Percentiles rank a stretch among this genome's conserved stretches.
These are phyloP conservation scores for Pheosia gnoma DNA, from an alignment of 2,888 invertebrate genomes.

Conservation along the genomic window DNA sequence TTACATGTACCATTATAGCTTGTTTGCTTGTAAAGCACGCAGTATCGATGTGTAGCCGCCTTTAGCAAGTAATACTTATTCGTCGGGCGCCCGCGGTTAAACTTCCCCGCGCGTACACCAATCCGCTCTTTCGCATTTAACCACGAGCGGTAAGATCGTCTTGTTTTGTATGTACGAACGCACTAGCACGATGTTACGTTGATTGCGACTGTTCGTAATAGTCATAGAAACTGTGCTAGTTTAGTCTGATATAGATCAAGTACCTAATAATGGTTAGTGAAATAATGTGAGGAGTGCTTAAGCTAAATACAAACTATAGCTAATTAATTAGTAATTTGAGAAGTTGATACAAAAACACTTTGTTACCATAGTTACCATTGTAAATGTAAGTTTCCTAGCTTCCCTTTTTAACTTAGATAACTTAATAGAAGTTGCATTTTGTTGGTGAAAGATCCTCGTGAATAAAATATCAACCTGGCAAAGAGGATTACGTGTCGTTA, in stretches of 20 bases:
- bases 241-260: background rate
- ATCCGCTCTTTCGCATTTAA: constrained; percentile 77
- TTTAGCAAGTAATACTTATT: constrained; percentile 56
- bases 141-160: constrained; percentile 61
- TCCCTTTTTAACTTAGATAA: background rate
- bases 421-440: background rate
- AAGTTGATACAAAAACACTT: too few species aligned
- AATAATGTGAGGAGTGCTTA: too few species aligned
- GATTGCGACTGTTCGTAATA: constrained; percentile 17
- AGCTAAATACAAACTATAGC: too few species aligned
- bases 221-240: constrained; percentile 6
- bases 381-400: background rate
- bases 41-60: background rate
- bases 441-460: background rate
- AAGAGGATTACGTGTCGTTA: constrained; percentile 21
- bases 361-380: too few species aligned
- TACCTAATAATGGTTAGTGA: too few species aligned
- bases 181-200: constrained; percentile 18
- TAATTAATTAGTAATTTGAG: too few species aligned
- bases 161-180: constrained; percentile 37
- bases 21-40: background rate
- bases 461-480: constrained; percentile 4
- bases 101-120: constrained; percentile 67
- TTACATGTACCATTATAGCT: background rate
- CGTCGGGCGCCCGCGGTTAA: constrained; percentile 67